Evolutionary conservation across 1,140 invertebrate species (phyloP), one percentile per base, ranked within the genome.

Genomic region (Neuroterus valhalla): DNA sequence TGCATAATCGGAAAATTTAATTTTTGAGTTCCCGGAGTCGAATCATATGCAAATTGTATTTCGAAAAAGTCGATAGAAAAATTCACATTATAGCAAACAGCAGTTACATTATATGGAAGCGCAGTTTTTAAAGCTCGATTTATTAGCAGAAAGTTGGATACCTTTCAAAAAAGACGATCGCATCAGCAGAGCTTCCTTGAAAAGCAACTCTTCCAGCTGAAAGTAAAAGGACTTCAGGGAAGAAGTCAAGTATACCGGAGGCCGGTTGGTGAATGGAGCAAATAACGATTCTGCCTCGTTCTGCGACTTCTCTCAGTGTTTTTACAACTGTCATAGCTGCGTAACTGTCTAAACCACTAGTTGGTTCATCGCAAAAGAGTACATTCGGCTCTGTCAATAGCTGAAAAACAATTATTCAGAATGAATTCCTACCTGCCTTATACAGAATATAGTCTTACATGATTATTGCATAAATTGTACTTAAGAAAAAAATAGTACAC

Each of bases 201-300:
- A 94, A 98, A 0, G 95, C 95, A 23, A 96, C 92, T 81, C 93
- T 91, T 4, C 97, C 97, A 70, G 93, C 93, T 4, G 96, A 91
- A 70, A 98, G 87, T 15, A 97, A 86, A 19, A 96, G 91, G 14
- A 96, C 92, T 84, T 95, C 92, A 72, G 96, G 93, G 87, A 97
- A 97, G 68, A 96, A 89, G 79, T 95, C 93, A 79, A 96, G 96
- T 6, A 97, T 92, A 74, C 95, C 94, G 5, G 96, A 97, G 8
- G 95, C 95, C 0, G 96, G 96, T 82, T 98, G 96, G 89, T 98
- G 96, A 43, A 97, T 94, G 0, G 96, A 95, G 80, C 95, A 96
- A 21, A 97, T 92, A 11, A 97, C 93, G 44, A 95, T 93, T 90
- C 95, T 95, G 48, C 92, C 95, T 66, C 90, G 91, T 67, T 86